Evolutionary conservation across 2,113 vertebrate genomes (phyloP).

Genomic region (Labrus mixtus): DNA sequence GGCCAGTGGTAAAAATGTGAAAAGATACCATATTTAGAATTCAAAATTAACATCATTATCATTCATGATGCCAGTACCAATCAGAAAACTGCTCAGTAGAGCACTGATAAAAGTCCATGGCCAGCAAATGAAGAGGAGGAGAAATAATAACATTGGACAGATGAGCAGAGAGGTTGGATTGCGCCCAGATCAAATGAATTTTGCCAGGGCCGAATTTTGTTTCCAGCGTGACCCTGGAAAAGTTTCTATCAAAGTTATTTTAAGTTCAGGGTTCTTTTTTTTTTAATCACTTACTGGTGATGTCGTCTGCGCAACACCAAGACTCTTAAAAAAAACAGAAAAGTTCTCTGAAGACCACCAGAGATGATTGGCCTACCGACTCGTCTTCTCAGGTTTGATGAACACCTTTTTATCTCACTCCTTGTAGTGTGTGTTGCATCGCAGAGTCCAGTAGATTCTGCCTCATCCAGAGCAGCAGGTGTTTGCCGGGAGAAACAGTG

Average conservation of each 20-base stretch:
- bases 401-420: conserved; percentile 2
- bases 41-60: neutral
- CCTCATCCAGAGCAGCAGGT: conserved; percentile 66
- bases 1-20: neutral
- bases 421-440: conserved; percentile 17
- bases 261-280: neutral
- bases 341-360: neutral
- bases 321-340: neutral
- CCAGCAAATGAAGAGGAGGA: neutral
- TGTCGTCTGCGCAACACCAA: neutral
- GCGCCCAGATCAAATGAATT: neutral
- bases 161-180: neutral
- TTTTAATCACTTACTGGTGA: neutral
- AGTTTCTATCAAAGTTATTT: neutral
- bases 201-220: neutral
- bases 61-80: neutral
- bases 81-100: neutral
- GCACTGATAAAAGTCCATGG: neutral
- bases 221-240: neutral
- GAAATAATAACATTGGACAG: neutral
- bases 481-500: conserved; percentile 62
- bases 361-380: conserved; percentile 13
- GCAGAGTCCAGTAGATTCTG: conserved; percentile 17
- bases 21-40: neutral
- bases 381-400: conserved; percentile 22